Percentiles rank a stretch among this genome's conserved stretches.
Evolutionary conservation across 1,140 invertebrate genomes (phyloP).

Genomic region (Bacillus rossius): DNA sequence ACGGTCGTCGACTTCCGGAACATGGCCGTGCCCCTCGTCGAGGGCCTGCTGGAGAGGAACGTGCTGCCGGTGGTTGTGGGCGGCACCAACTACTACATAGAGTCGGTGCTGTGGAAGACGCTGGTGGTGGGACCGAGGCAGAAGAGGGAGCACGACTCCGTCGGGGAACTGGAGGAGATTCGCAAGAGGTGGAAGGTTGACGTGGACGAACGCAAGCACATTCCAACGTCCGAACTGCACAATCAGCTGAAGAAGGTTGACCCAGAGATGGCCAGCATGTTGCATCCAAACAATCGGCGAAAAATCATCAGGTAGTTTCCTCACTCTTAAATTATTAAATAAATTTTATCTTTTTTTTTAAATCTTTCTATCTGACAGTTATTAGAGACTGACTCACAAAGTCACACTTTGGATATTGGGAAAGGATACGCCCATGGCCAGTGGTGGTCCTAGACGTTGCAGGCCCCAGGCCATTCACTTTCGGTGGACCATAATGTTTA

Average conservation of each 20-base stretch:
- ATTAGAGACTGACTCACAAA: too few relatives aligned
- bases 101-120: conserved; percentile 39
- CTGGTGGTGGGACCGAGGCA: not conserved
- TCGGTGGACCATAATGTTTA: too few relatives aligned
- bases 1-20: conserved; percentile 85
- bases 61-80: conserved; percentile 94
- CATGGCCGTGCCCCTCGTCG: conserved; percentile 72
- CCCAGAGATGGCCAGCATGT: conserved; percentile 61
- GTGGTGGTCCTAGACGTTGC: too few relatives aligned
- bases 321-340: too few relatives aligned
- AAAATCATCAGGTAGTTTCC: conserved; percentile 64
- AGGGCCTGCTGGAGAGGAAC: conserved; percentile 58
- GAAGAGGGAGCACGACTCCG: conserved; percentile 4
- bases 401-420: too few relatives aligned
- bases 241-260: conserved; percentile 65
- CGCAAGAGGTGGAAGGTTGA: too few relatives aligned
- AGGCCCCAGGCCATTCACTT: too few relatives aligned
- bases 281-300: conserved; percentile 87
- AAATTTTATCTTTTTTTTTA: too few relatives aligned
- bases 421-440: too few relatives aligned
- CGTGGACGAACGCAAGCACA: not conserved
- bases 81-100: conserved; percentile 99
- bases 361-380: too few relatives aligned
- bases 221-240: conserved; percentile 50
- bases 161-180: conserved; percentile 1